Percentiles rank a stretch among this genome's conserved stretches.
Evolutionary conservation across 2,113 vertebrate genomes (phyloP).

Genomic region (Scomber scombrus): DNA sequence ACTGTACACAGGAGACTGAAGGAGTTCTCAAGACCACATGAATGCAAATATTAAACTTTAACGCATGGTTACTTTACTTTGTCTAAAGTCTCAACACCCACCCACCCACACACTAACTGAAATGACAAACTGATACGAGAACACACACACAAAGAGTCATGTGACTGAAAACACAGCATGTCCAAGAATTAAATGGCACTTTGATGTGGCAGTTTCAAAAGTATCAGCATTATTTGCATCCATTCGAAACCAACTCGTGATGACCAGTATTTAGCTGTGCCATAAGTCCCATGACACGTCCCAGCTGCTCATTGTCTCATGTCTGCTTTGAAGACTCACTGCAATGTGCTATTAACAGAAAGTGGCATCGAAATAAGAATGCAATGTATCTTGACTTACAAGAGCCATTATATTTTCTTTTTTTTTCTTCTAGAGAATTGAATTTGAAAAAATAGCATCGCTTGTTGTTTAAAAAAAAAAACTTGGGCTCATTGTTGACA

Average conservation of each 20-base stretch:
- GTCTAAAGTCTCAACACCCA: slow-evolving; percentile 58
- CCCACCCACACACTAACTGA: slow-evolving; percentile 65
- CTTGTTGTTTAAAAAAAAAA: background rate
- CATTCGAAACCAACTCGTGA: slow-evolving; percentile 58
- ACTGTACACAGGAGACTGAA: slow-evolving; percentile 12
- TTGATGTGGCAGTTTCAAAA: slow-evolving; percentile 55
- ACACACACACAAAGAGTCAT: slow-evolving; percentile 42
- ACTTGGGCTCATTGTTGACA: background rate
- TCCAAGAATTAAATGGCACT: slow-evolving; percentile 55
- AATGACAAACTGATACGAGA: slow-evolving; percentile 39
- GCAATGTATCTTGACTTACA: background rate
- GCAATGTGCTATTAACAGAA: slow-evolving; percentile 7
- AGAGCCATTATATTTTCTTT: background rate
- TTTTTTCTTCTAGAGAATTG: background rate
- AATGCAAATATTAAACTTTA: slow-evolving; percentile 72
- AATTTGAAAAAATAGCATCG: background rate
- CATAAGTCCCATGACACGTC: slow-evolving; percentile 41
- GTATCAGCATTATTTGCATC: slow-evolving; percentile 64
- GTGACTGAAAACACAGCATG: slow-evolving; percentile 61
- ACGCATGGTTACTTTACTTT: slow-evolving; percentile 67
- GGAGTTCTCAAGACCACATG: slow-evolving; percentile 56
- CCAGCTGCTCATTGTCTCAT: slow-evolving; percentile 33
- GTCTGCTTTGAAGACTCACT: slow-evolving; percentile 8
- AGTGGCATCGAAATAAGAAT: background rate
- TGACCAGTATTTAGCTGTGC: slow-evolving; percentile 42